Percentiles rank a stretch among this genome's conserved stretches.
These are phyloP conservation scores for Aphaenogaster rudis DNA, from an alignment of 1,140 invertebrate genomes.

Conservation along the genomic window DNA sequence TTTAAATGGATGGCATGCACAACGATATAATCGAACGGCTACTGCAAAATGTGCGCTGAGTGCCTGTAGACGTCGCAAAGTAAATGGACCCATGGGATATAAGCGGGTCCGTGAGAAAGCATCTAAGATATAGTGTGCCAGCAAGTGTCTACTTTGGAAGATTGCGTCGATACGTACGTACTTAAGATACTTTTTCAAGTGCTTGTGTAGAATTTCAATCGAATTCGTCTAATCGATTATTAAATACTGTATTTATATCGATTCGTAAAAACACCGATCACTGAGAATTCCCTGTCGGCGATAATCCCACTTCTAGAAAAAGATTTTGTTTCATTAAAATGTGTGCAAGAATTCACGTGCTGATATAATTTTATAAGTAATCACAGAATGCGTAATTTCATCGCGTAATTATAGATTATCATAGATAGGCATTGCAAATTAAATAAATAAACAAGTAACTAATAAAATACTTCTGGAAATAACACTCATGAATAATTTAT, in stretches of 20 bases:
- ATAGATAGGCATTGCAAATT: neutral
- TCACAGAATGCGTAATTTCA: neutral
- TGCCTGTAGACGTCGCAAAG: slow-evolving; percentile 22
- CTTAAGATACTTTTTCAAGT: slow-evolving; percentile 37
- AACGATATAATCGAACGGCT: slow-evolving; percentile 28
- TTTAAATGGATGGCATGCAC: slow-evolving; percentile 21
- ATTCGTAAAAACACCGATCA: slow-evolving; percentile 43
- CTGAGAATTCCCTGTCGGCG: neutral
- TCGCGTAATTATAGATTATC: neutral
- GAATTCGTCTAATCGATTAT: slow-evolving; percentile 6
- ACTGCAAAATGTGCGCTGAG: slow-evolving; percentile 26
- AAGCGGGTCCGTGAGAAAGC: slow-evolving; percentile 35
- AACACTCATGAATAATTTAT: slow-evolving; percentile 66
- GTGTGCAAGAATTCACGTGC: neutral
- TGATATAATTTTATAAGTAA: neutral
- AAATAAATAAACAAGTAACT: slow-evolving; percentile 38
- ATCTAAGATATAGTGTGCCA: slow-evolving; percentile 26
- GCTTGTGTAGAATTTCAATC: slow-evolving; percentile 39
- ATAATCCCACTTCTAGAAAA: neutral
- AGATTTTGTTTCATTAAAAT: neutral
- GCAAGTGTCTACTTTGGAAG: slow-evolving; percentile 63
- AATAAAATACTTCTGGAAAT: slow-evolving; percentile 46
- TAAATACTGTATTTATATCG: slow-evolving; percentile 14
- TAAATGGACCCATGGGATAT: slow-evolving; percentile 55
- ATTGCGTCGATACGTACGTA: slow-evolving; percentile 52